Conservation (phyloP, 2,113 vertebrate species). For the Siphamia tubifer region DNA sequence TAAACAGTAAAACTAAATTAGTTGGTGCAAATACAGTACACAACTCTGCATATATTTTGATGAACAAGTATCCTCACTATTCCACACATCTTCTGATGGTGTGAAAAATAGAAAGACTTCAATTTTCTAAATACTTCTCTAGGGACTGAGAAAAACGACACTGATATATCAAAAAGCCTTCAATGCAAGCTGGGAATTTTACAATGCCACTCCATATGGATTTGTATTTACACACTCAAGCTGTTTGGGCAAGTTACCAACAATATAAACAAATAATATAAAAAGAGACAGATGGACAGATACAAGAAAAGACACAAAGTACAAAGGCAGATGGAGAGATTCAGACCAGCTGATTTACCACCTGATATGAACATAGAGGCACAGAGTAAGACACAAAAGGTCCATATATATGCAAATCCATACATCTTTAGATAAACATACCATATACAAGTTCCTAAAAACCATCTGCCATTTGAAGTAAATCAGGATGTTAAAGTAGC, state of each 20-base stretch:
- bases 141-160: constrained; percentile 12
- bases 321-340: constrained; percentile 13
- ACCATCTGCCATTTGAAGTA: neutral
- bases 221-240: neutral
- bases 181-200: constrained; percentile 16
- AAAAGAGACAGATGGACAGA: constrained; percentile 38
- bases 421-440: neutral
- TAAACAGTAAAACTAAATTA: neutral
- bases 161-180: constrained; percentile 16
- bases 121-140: neutral
- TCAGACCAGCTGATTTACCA: neutral
- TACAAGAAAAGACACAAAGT: neutral
- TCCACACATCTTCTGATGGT: neutral
- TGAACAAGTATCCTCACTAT: neutral
- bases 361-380: neutral
- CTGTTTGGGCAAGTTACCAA: constrained; percentile 21
- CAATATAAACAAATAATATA: constrained; percentile 23
- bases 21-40: neutral
- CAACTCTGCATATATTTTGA: neutral
- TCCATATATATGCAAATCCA: neutral
- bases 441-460: neutral
- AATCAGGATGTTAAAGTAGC: neutral
- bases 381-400: neutral
- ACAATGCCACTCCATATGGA: neutral
- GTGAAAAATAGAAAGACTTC: neutral